These are phyloP conservation scores for Podocnemis expansa DNA, from an alignment of 2,113 vertebrate species.

Conservation along the genomic window DNA sequence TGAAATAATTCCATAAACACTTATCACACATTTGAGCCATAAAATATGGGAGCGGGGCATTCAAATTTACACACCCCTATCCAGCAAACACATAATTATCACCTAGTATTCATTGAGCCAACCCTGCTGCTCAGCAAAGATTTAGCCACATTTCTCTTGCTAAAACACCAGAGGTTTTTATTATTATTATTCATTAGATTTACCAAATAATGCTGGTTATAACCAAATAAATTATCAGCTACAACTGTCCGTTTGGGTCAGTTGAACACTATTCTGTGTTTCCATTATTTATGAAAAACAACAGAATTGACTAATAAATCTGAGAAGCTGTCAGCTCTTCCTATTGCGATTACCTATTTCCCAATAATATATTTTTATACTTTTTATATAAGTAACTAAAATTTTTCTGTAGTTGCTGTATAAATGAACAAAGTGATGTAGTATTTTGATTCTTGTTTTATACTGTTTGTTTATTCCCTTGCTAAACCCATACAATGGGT, in stretches of 20 bases:
- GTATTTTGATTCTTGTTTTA: neutral
- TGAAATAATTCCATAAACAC: neutral
- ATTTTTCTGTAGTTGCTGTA: neutral
- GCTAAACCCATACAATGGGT: neutral
- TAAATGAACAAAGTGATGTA: neutral
- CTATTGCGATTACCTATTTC: neutral
- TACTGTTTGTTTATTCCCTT: neutral
- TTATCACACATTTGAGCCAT: neutral
- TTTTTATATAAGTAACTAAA: neutral
- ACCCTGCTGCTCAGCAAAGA: neutral
- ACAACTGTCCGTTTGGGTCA: neutral
- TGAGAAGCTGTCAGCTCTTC: neutral
- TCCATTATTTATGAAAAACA: neutral
- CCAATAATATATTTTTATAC: neutral
- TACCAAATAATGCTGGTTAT: neutral
- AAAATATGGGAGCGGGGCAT: neutral
- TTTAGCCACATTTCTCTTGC: too few relatives aligned
- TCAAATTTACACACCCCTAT: neutral
- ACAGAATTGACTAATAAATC: neutral
- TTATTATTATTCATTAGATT: neutral
- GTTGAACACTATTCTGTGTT: neutral
- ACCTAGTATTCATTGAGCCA: neutral
- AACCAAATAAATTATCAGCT: neutral
- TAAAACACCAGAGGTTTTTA: neutral
- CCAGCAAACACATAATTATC: neutral